Conservation (phyloP, 2,113 vertebrate genomes). For the Marmota monax region DNA sequence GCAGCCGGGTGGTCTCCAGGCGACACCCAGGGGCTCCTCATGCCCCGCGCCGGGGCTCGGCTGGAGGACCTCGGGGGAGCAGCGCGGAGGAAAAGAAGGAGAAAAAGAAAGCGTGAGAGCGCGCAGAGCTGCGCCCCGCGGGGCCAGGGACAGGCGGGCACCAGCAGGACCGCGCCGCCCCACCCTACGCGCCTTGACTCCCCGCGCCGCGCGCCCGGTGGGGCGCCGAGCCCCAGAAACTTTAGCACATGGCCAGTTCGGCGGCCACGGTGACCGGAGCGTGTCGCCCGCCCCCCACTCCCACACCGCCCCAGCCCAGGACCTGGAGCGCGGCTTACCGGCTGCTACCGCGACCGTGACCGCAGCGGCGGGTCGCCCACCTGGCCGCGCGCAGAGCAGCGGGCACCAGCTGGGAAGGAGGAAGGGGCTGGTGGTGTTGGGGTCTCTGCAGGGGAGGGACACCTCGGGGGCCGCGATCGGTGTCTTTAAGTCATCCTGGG, state of each 20-base stretch:
- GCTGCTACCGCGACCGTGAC: not conserved
- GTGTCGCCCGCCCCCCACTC: not conserved
- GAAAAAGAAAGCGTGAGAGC: conserved; percentile 56
- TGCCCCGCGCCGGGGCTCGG: conserved; percentile 86
- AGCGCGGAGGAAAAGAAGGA: conserved; percentile 65
- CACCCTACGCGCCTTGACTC: conserved; percentile 65
- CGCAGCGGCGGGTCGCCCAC: conserved; percentile 24
- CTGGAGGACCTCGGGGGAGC: conserved; percentile 79
- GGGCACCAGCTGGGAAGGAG: conserved; percentile 5
- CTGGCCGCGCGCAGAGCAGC: not conserved
- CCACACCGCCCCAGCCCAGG: not conserved
- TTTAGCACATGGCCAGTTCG: conserved; percentile 83
- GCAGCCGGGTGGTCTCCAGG: conserved; percentile 90
- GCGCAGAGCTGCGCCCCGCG: conserved; percentile 31
- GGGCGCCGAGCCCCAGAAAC: conserved; percentile 82
- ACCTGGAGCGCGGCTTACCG: conserved; percentile 66
- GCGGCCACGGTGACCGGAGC: not conserved
- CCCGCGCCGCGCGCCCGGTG: conserved; percentile 45
- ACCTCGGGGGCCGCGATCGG: not conserved
- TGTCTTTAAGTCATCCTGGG: not conserved
- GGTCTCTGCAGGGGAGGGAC: conserved; percentile 24
- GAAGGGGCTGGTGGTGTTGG: not conserved
- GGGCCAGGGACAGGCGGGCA: not conserved
- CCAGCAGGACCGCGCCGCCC: conserved; percentile 53
- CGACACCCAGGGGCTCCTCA: conserved; percentile 89